Conservation (phyloP, 1,140 invertebrate genomes). For the Drosophila kanapiae region DNA sequence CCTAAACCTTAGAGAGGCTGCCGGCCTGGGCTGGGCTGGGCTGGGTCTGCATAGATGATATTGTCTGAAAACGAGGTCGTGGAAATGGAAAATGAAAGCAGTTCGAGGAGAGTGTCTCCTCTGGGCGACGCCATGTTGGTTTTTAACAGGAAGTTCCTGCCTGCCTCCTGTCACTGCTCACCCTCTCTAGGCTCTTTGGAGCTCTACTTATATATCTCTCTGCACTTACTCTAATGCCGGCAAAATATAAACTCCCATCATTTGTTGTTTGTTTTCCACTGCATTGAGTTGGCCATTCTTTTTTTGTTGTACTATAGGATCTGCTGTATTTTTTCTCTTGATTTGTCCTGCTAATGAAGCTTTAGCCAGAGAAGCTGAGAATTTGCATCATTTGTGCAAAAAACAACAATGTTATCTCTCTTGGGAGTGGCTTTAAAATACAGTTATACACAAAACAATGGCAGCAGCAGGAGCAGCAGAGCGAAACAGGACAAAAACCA, state of each 20-base stretch:
- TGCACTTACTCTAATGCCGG: conserved; percentile 50
- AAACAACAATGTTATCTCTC: conserved; percentile 34
- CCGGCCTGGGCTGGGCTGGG: conserved; percentile 21
- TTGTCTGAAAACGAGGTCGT: conserved; percentile 78
- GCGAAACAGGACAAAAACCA: conserved; percentile 36
- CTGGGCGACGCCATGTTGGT: conserved; percentile 56
- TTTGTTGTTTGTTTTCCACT: conserved; percentile 34
- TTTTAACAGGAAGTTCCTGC: conserved; percentile 35
- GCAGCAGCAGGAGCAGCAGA: conserved; percentile 10
- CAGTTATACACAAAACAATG: conserved; percentile 25
- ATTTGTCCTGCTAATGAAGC: conserved; percentile 52
- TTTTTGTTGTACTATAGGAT: conserved; percentile 11
- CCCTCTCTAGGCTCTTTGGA: background rate
- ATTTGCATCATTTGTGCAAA: conserved; percentile 5
- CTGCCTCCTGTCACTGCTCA: conserved; percentile 1
- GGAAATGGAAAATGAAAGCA: conserved; percentile 85
- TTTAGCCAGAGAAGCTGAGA: conserved; percentile 14
- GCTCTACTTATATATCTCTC: background rate
- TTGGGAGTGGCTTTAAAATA: conserved; percentile 75
- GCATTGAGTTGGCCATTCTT: conserved; percentile 12
- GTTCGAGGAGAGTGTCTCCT: conserved; percentile 55
- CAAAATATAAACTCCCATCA: conserved; percentile 49
- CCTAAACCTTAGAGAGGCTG: conserved; percentile 22
- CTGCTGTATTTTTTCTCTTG: conserved; percentile 8
- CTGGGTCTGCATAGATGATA: conserved; percentile 17